phyloP scores from a whole-genome alignment of 2,113 vertebrate species.

The Diadophis punctatus region DNA sequence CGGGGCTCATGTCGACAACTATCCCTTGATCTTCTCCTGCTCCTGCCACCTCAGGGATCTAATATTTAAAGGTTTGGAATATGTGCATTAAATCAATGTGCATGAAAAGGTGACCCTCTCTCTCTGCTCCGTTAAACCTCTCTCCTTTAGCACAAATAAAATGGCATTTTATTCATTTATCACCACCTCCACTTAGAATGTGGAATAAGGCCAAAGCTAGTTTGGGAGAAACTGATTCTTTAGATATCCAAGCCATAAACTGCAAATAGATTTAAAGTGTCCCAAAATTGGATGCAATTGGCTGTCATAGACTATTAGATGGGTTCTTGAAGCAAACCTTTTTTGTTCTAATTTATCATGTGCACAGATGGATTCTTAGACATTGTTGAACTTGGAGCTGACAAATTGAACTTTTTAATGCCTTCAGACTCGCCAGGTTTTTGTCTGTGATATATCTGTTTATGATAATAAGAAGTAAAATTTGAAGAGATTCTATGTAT shows the following conservation, averaged over 20 bases:
- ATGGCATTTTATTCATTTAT: background rate
- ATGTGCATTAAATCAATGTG: background rate
- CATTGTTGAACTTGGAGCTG: background rate
- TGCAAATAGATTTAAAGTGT: background rate
- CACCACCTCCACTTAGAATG: background rate
- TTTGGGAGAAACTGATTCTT: background rate
- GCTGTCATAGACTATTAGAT: background rate
- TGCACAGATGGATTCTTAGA: background rate
- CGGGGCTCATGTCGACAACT: background rate
- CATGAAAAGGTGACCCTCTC: background rate
- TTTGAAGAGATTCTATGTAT: background rate
- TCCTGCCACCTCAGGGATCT: background rate
- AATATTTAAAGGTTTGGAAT: background rate
- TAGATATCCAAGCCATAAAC: background rate
- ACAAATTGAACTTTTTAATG: background rate
- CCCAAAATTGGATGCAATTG: background rate
- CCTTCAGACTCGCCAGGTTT: background rate
- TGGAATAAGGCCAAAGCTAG: background rate
- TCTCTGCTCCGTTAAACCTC: background rate
- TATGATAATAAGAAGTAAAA: background rate
- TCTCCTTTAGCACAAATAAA: background rate
- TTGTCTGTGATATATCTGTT: background rate
- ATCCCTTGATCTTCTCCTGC: background rate
- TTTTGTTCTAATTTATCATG: background rate
- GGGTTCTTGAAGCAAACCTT: background rate